Conservation (phyloP, 1,140 invertebrate genomes). For the Calosoma granatense region DNA sequence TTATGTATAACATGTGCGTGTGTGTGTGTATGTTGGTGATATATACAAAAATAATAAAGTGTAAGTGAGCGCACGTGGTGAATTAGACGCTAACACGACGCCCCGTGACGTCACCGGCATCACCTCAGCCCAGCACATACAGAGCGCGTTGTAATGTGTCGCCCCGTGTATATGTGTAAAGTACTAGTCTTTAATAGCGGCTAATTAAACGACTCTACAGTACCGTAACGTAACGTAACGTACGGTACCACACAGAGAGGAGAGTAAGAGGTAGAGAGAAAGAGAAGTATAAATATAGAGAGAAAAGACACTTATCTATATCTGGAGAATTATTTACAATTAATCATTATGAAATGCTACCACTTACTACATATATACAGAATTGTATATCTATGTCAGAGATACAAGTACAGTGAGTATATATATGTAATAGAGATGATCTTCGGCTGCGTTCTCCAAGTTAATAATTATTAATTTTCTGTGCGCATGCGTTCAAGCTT, state of each 20-base stretch:
- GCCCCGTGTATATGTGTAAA: conserved; percentile 27
- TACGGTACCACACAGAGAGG: too few relatives aligned
- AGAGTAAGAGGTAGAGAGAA: too few relatives aligned
- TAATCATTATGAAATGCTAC: neutral
- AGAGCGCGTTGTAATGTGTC: too few relatives aligned
- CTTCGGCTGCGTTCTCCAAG: neutral
- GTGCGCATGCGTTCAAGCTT: conserved; percentile 5
- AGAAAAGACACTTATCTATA: neutral
- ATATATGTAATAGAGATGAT: neutral
- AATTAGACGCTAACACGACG: neutral
- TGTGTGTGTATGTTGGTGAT: conserved; percentile 11
- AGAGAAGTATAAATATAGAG: too few relatives aligned
- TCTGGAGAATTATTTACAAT: neutral
- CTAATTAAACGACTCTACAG: neutral
- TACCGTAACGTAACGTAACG: too few relatives aligned
- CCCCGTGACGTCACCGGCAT: neutral
- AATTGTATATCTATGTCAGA: conserved; percentile 4
- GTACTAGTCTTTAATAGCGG: conserved; percentile 23
- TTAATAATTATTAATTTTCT: neutral
- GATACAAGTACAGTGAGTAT: too few relatives aligned
- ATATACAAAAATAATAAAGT: conserved; percentile 10
- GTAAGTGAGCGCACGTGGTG: conserved; percentile 2
- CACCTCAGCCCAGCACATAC: too few relatives aligned
- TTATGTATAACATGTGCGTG: conserved; percentile 8
- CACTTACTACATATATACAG: too few relatives aligned